Conservation (phyloP, 2,797 vertebrate genomes). For the Calcarius lapponicus region DNA sequence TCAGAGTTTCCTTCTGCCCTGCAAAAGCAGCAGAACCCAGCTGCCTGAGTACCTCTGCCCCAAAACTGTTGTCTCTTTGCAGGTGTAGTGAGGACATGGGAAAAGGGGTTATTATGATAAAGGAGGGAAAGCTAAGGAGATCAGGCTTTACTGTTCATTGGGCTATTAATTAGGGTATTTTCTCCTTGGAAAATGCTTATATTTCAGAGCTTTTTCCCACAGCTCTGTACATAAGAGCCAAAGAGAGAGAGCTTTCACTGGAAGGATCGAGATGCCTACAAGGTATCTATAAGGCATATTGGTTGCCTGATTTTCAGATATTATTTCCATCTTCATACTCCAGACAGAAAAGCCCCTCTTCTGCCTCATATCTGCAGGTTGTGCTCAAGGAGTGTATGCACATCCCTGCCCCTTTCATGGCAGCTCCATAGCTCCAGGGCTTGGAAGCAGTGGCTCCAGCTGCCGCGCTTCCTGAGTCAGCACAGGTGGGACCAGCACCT, state of each 20-base stretch:
- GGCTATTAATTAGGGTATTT: not conserved
- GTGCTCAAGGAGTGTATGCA: not conserved
- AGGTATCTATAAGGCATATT: not conserved
- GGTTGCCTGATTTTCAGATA: not conserved
- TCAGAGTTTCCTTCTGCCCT: not conserved
- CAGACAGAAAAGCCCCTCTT: not conserved
- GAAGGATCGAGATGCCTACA: not conserved
- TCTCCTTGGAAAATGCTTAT: not conserved
- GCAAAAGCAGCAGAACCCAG: not conserved
- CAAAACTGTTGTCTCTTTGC: not conserved
- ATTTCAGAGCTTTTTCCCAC: not conserved
- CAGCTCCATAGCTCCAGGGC: not conserved
- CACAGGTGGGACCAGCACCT: not conserved
- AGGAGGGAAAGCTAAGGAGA: not conserved
- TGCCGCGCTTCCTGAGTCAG: not conserved
- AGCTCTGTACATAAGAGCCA: fast-evolving
- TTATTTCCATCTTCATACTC: not conserved
- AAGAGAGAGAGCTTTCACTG: not conserved
- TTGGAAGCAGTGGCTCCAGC: not conserved
- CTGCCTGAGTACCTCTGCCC: not conserved
- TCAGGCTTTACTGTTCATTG: not conserved
- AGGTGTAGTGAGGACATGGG: not conserved
- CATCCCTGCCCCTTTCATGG: not conserved
- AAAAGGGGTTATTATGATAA: not conserved
- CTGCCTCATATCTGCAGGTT: not conserved